Conservation (phyloP, 2,888 invertebrate species). For the Sturmia bella region DNA sequence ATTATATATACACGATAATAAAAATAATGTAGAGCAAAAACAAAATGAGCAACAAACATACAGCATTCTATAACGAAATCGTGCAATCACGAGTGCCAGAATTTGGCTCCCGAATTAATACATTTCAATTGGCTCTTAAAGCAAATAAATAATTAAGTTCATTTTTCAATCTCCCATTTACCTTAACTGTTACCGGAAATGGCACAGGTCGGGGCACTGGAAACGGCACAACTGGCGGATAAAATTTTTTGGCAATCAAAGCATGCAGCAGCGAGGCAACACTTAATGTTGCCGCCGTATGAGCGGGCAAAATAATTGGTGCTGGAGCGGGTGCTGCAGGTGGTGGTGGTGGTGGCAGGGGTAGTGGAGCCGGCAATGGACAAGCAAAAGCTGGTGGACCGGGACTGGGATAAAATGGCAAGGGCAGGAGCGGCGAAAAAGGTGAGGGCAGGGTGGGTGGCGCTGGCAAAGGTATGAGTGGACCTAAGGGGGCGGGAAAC, state of each 20-base stretch:
- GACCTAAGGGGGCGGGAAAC: conserved; percentile 44
- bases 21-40: too few relatives aligned
- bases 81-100: too few relatives aligned
- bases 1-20: too few relatives aligned
- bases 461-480: conserved; percentile 46
- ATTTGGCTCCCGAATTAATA: too few relatives aligned
- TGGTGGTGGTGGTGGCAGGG: conserved; percentile 42
- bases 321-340: conserved; percentile 62
- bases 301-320: conserved; percentile 71
- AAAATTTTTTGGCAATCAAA: conserved; percentile 71
- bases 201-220: conserved; percentile 70
- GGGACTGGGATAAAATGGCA: conserved; percentile 37
- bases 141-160: too few relatives aligned
- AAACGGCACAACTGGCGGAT: conserved; percentile 71
- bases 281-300: conserved; percentile 71
- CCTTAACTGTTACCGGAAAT: conserved; percentile 69
- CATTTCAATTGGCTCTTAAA: too few relatives aligned
- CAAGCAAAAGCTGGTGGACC: conserved; percentile 39
- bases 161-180: conserved; percentile 18
- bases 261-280: conserved; percentile 71
- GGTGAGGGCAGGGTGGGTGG: conserved; percentile 53
- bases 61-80: too few relatives aligned
- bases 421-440: conserved; percentile 36
- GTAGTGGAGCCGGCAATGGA: conserved; percentile 30
- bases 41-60: too few relatives aligned